A percentile compares a stretch with the other conserved stretches of the same genome.
phyloP scores from a whole-genome alignment of 2,113 vertebrate species.

The Chroicocephalus ridibundus region DNA sequence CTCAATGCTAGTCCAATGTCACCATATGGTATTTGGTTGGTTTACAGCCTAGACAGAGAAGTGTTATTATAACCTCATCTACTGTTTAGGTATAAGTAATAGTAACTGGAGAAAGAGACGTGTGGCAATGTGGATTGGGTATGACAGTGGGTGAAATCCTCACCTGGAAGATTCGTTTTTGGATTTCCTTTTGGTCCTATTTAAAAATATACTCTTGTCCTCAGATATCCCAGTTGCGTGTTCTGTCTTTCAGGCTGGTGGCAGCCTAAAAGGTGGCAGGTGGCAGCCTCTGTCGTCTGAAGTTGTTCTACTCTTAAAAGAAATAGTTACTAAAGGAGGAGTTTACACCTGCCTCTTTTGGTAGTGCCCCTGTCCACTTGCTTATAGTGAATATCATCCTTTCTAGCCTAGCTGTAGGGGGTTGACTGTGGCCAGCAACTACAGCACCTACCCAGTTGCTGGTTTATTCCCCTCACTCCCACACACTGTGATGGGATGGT shows the following conservation, averaged over 20 bases:
- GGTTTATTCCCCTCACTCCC: background rate
- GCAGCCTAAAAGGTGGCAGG: background rate
- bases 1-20: background rate
- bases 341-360: background rate
- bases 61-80: background rate
- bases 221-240: background rate
- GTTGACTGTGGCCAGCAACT: background rate
- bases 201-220: background rate
- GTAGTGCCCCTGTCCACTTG: background rate
- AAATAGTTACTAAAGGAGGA: background rate
- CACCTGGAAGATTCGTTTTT: background rate
- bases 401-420: background rate
- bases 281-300: background rate
- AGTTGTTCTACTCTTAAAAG: background rate
- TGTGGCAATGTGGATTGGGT: background rate
- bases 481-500: fast-evolving
- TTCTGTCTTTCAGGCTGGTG: background rate
- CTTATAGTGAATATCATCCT: background rate
- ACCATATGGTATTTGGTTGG: background rate
- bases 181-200: background rate
- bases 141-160: background rate
- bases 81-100: background rate
- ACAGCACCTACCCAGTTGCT: background rate
- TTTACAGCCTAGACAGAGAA: background rate
- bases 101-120: background rate